Evolutionary conservation across 1,140 invertebrate genomes (phyloP).

Genomic region (Orchestia grillus): DNA sequence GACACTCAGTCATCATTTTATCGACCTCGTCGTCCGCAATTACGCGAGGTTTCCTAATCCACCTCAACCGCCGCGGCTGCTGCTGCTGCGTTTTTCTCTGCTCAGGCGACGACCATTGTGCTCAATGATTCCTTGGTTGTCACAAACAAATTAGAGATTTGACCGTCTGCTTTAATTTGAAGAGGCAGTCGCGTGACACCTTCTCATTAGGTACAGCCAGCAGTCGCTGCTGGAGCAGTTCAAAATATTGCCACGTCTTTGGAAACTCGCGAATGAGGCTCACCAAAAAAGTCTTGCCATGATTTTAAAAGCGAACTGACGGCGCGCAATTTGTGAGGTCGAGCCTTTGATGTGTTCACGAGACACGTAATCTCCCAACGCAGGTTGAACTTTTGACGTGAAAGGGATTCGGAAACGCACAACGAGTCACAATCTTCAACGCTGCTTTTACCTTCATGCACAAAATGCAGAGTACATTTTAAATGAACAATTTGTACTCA

Average conservation of each 20-base stretch:
- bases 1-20: slow-evolving; percentile 36
- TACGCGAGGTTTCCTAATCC: slow-evolving; percentile 3
- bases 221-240: neutral
- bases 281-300: neutral
- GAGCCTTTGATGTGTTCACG: neutral
- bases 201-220: neutral
- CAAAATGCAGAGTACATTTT: neutral
- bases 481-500: neutral
- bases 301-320: neutral
- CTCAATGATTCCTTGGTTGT: neutral
- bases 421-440: neutral
- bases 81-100: neutral
- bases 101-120: neutral
- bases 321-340: neutral
- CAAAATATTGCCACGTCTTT: neutral
- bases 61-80: neutral
- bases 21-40: neutral
- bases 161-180: slow-evolving; percentile 42
- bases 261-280: neutral
- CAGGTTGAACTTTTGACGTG: neutral
- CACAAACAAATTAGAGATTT: slow-evolving; percentile 53
- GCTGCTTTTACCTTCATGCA: neutral
- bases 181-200: slow-evolving; percentile 12
- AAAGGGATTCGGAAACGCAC: neutral
- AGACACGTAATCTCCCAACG: neutral